A percentile compares a stretch with the other conserved stretches of the same genome.
Evolutionary conservation across 2,888 invertebrate genomes (phyloP).

Genomic region (Philhelius pedissequus): DNA sequence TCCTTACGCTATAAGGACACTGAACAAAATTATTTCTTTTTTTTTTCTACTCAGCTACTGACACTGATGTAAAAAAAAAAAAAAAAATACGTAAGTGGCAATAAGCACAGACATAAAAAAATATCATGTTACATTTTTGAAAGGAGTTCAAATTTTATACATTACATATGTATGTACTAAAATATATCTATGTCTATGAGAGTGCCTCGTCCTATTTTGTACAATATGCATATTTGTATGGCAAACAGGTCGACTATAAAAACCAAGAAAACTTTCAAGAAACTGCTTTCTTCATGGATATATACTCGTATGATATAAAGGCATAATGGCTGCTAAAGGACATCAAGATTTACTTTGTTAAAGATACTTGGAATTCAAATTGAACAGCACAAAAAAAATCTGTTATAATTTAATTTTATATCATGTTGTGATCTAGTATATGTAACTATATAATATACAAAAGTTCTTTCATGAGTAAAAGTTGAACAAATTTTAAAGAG

Average conservation of each 20-base stretch:
- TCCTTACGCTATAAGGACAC: conserved; percentile 26
- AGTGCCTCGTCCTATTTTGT: background rate
- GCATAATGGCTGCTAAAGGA: background rate
- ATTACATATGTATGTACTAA: too few relatives aligned
- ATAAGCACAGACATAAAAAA: conserved; percentile 56
- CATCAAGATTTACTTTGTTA: conserved; percentile 3
- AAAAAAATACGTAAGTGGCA: conserved; percentile 48
- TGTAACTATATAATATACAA: too few relatives aligned
- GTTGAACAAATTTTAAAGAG: too few relatives aligned
- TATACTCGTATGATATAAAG: background rate
- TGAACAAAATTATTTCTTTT: conserved; percentile 21
- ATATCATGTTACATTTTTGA: conserved; percentile 33
- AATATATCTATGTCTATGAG: background rate
- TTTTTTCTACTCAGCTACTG: too few relatives aligned
- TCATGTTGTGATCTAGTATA: background rate
- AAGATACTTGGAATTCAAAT: background rate
- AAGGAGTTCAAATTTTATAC: conserved; percentile 40
- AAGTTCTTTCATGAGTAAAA: background rate
- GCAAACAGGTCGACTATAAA: background rate
- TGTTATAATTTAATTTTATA: background rate
- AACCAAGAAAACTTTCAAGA: background rate
- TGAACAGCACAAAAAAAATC: background rate
- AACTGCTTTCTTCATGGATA: background rate
- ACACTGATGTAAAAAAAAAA: background rate
- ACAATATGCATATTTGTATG: background rate